Evolutionary conservation across 2,113 vertebrate species (phyloP), one percentile per base, ranked within the genome.

Genomic region (Stomatorhinus ivindoensis): DNA sequence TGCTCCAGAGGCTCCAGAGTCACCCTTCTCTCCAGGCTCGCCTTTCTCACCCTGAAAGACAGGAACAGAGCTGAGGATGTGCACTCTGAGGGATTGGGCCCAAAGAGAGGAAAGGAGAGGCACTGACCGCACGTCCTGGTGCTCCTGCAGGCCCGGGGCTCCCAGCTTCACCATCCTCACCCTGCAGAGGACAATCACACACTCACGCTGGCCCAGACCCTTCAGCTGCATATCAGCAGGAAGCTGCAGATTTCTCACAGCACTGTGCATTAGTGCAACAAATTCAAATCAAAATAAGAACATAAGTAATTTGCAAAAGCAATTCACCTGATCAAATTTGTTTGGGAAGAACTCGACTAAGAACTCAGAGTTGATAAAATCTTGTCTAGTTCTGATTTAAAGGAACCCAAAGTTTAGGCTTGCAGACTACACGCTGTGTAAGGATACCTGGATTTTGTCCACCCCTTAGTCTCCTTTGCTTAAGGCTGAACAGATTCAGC

Each of bases 1-100:
- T 83, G 97, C 96, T 92, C 98, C 98, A 1, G 98, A 93, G 11
- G 94, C 94, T 44, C 98, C 98, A 0, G 97, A 95, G 92, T 99
- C 98, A 7, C 98, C 98, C 87, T 99, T 99, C 94, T 99, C 98
- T 7, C 98, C 98, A 82, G 96, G 95, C 91, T 99, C 98, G 82
- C 98, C 98, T 94, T 98, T 98, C 58, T 82, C 94, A 44, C 96
- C 96, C 96, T 96, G 31, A 88, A 80, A 50, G 31, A 87, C 1
- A 65, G 87, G 51, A 58, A 8, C 55, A 88, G 27, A 15, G 21
- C 58, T 15, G 50, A 89, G 55, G 31, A 19, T 11, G 69, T 19
- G 69, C 39, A 19, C 17, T 17, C 3, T 27, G 73, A 42, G 19
- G 4, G 7, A 17, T 1, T 82, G 35, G 44, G 17, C 27, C 15